Base-by-base conservation (phyloP, 1,140 invertebrate species). In the Hirudo medicinalis region DNA sequence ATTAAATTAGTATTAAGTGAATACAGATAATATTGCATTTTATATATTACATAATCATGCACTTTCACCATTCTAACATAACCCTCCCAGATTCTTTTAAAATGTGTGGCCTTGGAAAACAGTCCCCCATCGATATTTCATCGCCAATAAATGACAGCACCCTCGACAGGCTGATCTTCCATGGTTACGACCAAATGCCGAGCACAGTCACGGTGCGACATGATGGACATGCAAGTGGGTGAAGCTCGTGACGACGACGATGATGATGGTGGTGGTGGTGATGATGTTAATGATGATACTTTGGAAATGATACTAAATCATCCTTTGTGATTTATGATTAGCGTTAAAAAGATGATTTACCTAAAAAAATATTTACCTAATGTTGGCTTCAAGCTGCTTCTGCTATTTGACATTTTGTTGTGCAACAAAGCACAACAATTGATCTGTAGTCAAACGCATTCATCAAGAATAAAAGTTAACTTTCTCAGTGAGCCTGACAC, bases 281-380 rank as follows among this genome's bases (percentile, higher is more conserved):
- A 15, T 49, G 43, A 1, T 63, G 11, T 13, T 63, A 25, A 22
- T 63, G 57, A 32, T 63, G 29, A 25, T n/a, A n/a, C 25, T 57
- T 57, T 20, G 54, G 20, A 57, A 25, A 57, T 57, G 54, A 57
- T 57, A 57, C n/a, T n/a, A n/a, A n/a, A 57, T n/a, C 25, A 57
- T 25, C 9, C 2, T 57, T 20, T 57, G 25, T 3, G 20, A 57
- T 57, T n/a, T 57, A 57, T n/a, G 25, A 25, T 57, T n/a, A 25
- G 54, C 54, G 25, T 57, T 20, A 57, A 57, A n/a, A 20, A 57
- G 25, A 4, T 57, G 54, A n/a, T 20, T n/a, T 4, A 5, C 5
- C 9, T 3, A 57, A n/a, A 57, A 4, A n/a, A 9, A 57, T 5
- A n/a, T n/a, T n/a, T 9, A 57, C 9, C 20, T 57, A 57, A 57